Percentiles rank a stretch among this genome's conserved stretches.
Conservation (phyloP, 2,888 invertebrate species). For the Pelosia muscerda region DNA sequence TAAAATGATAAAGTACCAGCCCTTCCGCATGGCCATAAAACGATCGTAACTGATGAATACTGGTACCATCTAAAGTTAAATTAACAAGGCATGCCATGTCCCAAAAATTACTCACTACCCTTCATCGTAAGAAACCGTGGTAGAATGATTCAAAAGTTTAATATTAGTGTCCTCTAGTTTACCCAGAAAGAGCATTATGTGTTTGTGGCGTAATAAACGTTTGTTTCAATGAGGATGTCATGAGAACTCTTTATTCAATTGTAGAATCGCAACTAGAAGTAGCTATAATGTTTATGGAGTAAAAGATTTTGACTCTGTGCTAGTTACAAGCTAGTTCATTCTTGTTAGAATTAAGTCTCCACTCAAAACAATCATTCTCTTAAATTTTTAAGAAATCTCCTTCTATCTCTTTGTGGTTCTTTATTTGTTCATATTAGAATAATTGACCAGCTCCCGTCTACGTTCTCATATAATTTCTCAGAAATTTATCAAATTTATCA, state of each 20-base stretch:
- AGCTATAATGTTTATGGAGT: neutral
- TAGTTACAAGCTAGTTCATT: neutral
- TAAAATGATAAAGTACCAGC: neutral
- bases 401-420: too few species aligned
- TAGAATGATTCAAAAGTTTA: neutral
- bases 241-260: slow-evolving; percentile 1
- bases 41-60: neutral
- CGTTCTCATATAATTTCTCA: too few species aligned
- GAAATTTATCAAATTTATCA: too few species aligned
- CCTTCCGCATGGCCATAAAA: neutral
- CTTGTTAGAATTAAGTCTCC: neutral
- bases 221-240: slow-evolving; percentile 3
- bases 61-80: neutral
- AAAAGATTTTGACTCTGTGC: neutral
- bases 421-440: too few species aligned
- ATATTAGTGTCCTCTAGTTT: neutral
- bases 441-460: too few species aligned
- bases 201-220: neutral
- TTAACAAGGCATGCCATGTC: neutral
- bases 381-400: too few species aligned
- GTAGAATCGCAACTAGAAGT: neutral
- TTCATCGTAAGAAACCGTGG: neutral
- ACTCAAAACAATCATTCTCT: neutral
- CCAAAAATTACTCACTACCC: neutral
- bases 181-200: slow-evolving; percentile 2